Evolutionary conservation across 2,797 vertebrate genomes (phyloP).

Genomic region (Fistularia commersonii): DNA sequence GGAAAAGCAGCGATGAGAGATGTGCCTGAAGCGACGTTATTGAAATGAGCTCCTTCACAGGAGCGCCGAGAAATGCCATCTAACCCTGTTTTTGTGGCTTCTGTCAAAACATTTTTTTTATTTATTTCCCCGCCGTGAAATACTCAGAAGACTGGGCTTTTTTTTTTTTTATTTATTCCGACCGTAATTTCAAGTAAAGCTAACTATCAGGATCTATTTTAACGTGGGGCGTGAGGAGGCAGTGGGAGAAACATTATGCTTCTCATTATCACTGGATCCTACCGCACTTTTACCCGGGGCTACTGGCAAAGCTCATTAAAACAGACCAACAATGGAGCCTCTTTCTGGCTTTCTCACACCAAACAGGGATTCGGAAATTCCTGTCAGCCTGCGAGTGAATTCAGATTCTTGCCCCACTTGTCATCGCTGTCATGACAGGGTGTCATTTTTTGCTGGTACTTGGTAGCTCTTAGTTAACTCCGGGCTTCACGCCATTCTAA

Average conservation of each 20-base stretch:
- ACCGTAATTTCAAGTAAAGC: slow-evolving; percentile 27
- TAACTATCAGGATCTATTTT: slow-evolving; percentile 21
- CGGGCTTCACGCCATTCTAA: too few relatives aligned
- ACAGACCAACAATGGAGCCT: slow-evolving; percentile 40
- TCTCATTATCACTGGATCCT: slow-evolving; percentile 49
- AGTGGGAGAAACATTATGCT: slow-evolving; percentile 32
- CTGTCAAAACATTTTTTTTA: slow-evolving; percentile 1
- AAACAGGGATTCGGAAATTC: slow-evolving; percentile 27
- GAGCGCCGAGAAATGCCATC: neutral
- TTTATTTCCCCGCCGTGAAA: slow-evolving; percentile 2
- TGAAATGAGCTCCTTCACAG: slow-evolving; percentile 16
- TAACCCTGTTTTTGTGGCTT: slow-evolving; percentile 5
- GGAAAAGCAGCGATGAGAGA: neutral
- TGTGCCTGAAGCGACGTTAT: slow-evolving; percentile 1
- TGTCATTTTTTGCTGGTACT: slow-evolving; percentile 1
- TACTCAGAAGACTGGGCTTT: neutral
- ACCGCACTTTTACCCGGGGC: slow-evolving; percentile 42
- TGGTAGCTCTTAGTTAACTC: too few relatives aligned
- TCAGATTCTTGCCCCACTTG: slow-evolving; percentile 7
- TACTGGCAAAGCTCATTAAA: slow-evolving; percentile 57
- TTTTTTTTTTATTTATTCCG: slow-evolving; percentile 8
- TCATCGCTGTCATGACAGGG: slow-evolving; percentile 7
- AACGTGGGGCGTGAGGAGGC: slow-evolving; percentile 22
- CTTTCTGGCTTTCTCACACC: slow-evolving; percentile 28
- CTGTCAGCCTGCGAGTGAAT: neutral